Evolutionary conservation across 2,113 vertebrate genomes (phyloP), one percentile per base, ranked within the genome.

Genomic region (Malaclemys terrapin): DNA sequence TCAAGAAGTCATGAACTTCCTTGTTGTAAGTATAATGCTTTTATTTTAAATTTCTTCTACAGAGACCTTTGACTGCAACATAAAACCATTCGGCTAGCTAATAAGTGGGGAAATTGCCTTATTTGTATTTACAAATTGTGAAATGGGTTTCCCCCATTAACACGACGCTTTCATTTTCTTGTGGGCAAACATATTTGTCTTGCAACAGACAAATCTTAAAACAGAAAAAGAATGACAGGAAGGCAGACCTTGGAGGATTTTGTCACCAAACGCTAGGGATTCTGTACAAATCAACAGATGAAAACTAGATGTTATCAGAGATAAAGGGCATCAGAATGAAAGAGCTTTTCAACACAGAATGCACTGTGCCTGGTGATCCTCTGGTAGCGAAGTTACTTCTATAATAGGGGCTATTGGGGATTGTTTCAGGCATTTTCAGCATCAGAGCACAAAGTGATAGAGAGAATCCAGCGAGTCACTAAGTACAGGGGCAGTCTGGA

Each of bases 331-430:
- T 17, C 57, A 35, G 59, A 65, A 75, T 1, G 42, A 3, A 57
- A 8, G 56, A 12, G 10, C 42, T 82, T 78, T 20, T 49, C 29
- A 49, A 86, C 62, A 10, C 52, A 54, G 76, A 78, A 57, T 52
- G 54, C 5, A 0, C 38, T 12, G 1, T 19, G 52, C 0, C 1
- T 56, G 57, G 24, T 3, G 7, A 84, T 79, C 35, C 78, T 2
- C 0, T 0, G 0, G 27, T 38, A 9, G 38, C 52, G 78, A n/a
- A 85, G 69, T 27, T 57, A 10, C 79, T 82, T 45, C 62, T 0
- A 0, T 59, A 3, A 1, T 0, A 1, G 75, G 20, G 14, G 57
- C 22, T 29, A 0, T 1, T 1, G 25, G 62, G 53, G 25, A 2
- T 17, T 35, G 45, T 42, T 35, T 53, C 35, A 4, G 89, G 80